Percentiles rank a stretch among this genome's conserved stretches.
Evolutionary conservation across 2,797 vertebrate genomes (phyloP).

Genomic region (Poeciliopsis presidionis): DNA sequence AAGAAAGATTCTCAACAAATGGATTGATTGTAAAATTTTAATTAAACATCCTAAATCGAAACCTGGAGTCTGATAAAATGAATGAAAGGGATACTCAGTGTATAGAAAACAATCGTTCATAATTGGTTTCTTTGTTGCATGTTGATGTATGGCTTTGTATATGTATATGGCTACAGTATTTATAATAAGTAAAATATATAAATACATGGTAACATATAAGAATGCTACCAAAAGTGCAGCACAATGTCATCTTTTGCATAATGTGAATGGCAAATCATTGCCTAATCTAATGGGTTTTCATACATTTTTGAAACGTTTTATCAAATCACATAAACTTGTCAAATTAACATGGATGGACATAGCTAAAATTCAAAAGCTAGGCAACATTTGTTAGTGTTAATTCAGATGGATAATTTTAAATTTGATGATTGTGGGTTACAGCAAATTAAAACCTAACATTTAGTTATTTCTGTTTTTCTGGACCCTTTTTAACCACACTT

Average conservation of each 20-base stretch:
- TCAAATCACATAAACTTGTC: not conserved
- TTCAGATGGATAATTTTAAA: not conserved
- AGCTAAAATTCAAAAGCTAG: not conserved
- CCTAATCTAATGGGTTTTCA: not conserved
- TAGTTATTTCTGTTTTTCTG: not conserved
- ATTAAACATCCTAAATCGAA: not conserved
- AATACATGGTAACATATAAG: not conserved
- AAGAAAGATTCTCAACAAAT: not conserved
- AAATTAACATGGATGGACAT: not conserved
- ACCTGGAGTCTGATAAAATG: not conserved
- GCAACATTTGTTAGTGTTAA: not conserved
- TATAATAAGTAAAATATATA: not conserved
- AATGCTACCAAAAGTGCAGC: not conserved
- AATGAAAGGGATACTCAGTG: not conserved
- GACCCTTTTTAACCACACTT: not conserved
- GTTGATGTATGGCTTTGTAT: not conserved
- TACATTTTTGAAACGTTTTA: not conserved
- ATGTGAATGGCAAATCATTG: not conserved
- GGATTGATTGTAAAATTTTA: not conserved
- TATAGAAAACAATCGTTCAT: not conserved
- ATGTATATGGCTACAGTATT: not conserved
- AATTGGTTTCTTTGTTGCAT: not conserved
- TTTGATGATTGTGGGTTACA: not conserved
- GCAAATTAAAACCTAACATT: not conserved
- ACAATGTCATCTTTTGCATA: not conserved